Evolutionary conservation across 2,113 vertebrate genomes (phyloP).

Genomic region (Microcebus griseorufus): DNA sequence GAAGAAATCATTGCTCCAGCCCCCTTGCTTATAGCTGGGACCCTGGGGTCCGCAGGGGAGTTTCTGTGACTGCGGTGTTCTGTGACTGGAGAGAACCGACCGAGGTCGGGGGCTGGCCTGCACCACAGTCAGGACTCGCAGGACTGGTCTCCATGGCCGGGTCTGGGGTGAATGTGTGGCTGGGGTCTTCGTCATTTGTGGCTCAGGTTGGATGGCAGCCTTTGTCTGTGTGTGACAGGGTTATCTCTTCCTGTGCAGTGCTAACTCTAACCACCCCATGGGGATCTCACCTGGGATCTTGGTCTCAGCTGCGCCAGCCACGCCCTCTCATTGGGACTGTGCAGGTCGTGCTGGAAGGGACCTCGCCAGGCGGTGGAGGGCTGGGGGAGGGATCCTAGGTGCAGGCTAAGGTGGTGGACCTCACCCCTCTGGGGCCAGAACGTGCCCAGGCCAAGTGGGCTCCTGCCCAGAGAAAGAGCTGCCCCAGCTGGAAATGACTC

Average conservation of each 20-base stretch:
- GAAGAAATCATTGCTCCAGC: background rate
- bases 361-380: background rate
- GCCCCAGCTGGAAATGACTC: background rate
- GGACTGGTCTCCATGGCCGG: background rate
- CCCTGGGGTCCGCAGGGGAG: background rate
- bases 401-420: background rate
- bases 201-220: background rate
- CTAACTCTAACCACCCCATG: background rate
- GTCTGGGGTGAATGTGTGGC: background rate
- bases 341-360: background rate
- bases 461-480: background rate
- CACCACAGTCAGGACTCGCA: background rate
- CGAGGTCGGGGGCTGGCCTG: background rate
- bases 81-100: background rate
- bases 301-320: background rate
- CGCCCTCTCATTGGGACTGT: accelerated
- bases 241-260: background rate
- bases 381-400: no score
- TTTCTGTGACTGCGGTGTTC: background rate
- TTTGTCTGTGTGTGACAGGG: background rate
- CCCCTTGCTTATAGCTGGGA: background rate
- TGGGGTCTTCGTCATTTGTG: background rate
- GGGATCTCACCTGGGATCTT: background rate
- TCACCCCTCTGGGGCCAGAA: background rate
- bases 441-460: background rate